Base-by-base conservation (phyloP, 2,888 invertebrate species). In the Mesochorus sp. region DNA sequence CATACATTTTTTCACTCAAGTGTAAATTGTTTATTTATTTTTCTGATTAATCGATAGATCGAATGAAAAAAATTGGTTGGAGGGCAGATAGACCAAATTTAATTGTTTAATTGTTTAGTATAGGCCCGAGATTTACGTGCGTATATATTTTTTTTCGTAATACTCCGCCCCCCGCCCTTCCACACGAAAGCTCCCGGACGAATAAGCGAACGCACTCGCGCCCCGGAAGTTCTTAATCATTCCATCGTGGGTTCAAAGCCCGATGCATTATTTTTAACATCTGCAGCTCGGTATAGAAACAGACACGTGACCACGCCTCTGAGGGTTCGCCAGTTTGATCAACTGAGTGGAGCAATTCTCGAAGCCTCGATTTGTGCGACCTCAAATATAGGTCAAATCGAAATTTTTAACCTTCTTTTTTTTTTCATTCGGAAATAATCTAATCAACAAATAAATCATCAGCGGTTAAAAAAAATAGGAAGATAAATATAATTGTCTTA, bases 201-300 rank as follows among this genome's bases (percentile, higher is more conserved):
- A 71, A 42, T 47, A 55, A 53, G 12, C 14, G 53, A 55, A 49
- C 42, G n/a, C n/a, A 64, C 47, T 39, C 67, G 62, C 55, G 55
- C 66, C 64, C 77, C 77, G 77, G 68, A 78, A 78, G 73, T 64
- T 74, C 77, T 78, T 73, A 78, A 78, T 78, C 77, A 78, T 78
- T 74, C 42, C 74, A 74, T 74, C 68, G 64, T 64, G 68, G 42
- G 77, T 78, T 78, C 77, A 74, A 64, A 70, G 77, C 68, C 73
- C 77, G 61, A 64, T 62, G 55, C 77, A 78, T 78, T 78, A 78
- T 78, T 78, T 78, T 78, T 78, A 78, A 78, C 77, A 78, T 78
- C 73, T 78, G 77, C 68, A 57, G 68, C 77, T 64, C 26, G 44
- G 42, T 34, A 55, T 59, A 59, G 42, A 51, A 42, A 62, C 44